Percentiles rank a stretch among this genome's conserved stretches.
Conservation (phyloP, 2,797 vertebrate species). For the Sebastes kiyomatsui region DNA sequence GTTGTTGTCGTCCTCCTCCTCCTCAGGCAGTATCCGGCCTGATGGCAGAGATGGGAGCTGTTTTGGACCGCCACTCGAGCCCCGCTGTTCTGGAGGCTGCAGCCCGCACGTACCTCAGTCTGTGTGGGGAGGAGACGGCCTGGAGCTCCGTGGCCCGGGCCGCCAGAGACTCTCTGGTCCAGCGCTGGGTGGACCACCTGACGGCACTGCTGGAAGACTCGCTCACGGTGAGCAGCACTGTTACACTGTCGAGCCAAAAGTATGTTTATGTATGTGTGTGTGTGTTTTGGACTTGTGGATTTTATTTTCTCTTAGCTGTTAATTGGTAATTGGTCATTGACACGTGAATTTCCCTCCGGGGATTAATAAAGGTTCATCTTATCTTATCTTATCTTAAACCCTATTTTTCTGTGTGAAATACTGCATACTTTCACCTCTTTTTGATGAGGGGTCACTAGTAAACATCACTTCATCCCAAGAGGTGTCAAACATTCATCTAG, state of each 20-base stretch:
- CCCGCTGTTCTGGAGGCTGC: conserved; percentile 85
- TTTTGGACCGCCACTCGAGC: conserved; percentile 79
- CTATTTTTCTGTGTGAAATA: not conserved
- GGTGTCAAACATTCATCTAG: not conserved
- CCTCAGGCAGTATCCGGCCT: conserved; percentile 83
- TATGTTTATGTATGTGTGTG: not conserved
- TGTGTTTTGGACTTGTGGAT: not conserved
- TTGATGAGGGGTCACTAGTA: not conserved
- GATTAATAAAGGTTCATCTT: no score
- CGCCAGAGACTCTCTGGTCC: conserved; percentile 82
- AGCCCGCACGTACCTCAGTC: conserved; percentile 82
- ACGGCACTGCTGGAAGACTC: conserved; percentile 72
- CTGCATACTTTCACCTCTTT: not conserved
- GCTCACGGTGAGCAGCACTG: conserved; percentile 55
- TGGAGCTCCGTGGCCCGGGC: conserved; percentile 67
- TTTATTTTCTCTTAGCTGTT: not conserved
- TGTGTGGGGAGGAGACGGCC: conserved; percentile 78
- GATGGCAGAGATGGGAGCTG: conserved; percentile 80
- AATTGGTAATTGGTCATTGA: no score
- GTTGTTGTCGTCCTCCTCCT: not conserved
- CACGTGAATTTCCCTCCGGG: no score
- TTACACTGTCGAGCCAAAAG: not conserved
- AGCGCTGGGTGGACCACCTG: conserved; percentile 82
- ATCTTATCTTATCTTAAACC: no score
- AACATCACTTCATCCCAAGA: not conserved